These are phyloP conservation scores for Copidosoma floridanum DNA, from an alignment of 1,140 invertebrate species.

Conservation along the genomic window DNA sequence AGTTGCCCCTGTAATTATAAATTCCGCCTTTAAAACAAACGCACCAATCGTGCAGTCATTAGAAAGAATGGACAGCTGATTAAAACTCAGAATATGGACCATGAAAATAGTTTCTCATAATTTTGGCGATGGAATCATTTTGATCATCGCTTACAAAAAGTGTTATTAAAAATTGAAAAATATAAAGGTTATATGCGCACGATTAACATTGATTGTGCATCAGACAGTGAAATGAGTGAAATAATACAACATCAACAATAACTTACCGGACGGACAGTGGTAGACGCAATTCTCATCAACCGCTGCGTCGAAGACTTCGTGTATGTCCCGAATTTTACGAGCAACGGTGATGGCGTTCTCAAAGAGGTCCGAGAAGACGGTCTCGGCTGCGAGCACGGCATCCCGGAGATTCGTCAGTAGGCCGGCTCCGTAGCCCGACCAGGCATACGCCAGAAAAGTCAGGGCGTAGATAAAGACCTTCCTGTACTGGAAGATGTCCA, in stretches of 20 bases:
- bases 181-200: too few relatives aligned
- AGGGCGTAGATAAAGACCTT: constrained; percentile 72
- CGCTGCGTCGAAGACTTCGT: constrained; percentile 80
- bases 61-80: too few relatives aligned
- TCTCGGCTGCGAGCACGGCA: constrained; percentile 74
- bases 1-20: constrained; percentile 58
- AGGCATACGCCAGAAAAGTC: constrained; percentile 75
- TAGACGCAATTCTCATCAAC: constrained; percentile 80
- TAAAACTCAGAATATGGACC: too few relatives aligned
- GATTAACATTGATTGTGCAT: too few relatives aligned
- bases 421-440: constrained; percentile 75
- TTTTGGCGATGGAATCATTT: too few relatives aligned
- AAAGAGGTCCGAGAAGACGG: constrained; percentile 73
- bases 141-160: too few relatives aligned
- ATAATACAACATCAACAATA: too few relatives aligned
- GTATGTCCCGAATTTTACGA: constrained; percentile 71
- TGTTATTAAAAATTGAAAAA: too few relatives aligned
- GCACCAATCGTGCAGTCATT: too few relatives aligned
- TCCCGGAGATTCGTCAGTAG: constrained; percentile 71
- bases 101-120: too few relatives aligned
- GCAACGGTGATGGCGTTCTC: constrained; percentile 74
- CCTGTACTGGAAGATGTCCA: constrained; percentile 59
- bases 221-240: too few relatives aligned
- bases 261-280: constrained; percentile 69
- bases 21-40: too few relatives aligned